Base-by-base conservation (phyloP, 1,140 invertebrate species). In the Solenopsis invicta region DNA sequence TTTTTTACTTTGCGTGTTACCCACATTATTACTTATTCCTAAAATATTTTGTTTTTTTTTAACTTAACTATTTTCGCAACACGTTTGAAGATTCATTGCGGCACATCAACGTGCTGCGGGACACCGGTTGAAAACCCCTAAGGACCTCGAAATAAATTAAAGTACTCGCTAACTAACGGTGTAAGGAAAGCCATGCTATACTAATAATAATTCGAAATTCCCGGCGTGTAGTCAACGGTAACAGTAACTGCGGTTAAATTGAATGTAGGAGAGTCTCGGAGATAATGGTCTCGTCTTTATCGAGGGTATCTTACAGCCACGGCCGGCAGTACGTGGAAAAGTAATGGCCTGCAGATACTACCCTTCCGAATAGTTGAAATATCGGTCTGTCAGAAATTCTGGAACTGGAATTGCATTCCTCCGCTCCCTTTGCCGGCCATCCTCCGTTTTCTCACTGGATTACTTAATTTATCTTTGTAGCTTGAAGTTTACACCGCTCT, bases 241-340 rank as follows among this genome's bases (percentile, higher is more conserved):
- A 50, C n/a, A 50, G 56, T 21, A 64, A 78, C 45, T n/a, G 16
- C 41, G n/a, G 64, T 69, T 69, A 69, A 86, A 81, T 86, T 81
- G 76, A 86, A 86, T 86, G 50, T 81, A 71, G 61, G 16, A 86
- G 24, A 21, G 29, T 29, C 12, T 45, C 16, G 6, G 45, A 78
- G 85, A 86, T 86, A 86, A 86, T 80, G 75, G 64, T 78, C 76
- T 82, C 41, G 41, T 80, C 76, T 86, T 86, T 86, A 78, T 78
- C 52, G 74, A 18, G 24, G 10, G 37, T 82, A 82, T 72, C 67
- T 82, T 72, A 72, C 52, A 34, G 52, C 67, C 16, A 34, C 69
- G 12, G 41, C 13, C 37, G 54, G 54, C 56, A 72, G 80, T 29
- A 56, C 50, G 34, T 21, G 54, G 69, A 84, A 84, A 84, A 74